Conservation (phyloP, 2,113 vertebrate genomes). For the Galemys pyrenaicus region DNA sequence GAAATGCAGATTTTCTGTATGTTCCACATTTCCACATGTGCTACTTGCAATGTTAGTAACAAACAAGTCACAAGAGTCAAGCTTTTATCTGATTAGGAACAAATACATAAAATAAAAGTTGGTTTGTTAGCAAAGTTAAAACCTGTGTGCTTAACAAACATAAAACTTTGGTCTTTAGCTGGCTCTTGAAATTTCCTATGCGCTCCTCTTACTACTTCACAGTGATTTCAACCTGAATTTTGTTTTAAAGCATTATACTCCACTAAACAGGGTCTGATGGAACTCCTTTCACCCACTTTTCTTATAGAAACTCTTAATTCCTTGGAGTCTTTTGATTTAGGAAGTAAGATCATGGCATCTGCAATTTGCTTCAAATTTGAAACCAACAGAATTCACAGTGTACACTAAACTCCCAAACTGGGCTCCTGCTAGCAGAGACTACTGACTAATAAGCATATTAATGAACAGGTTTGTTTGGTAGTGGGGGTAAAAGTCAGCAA, state of each 20-base stretch:
- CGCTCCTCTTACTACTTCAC: not conserved
- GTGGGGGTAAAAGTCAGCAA: not conserved
- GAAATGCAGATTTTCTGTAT: slow-evolving; percentile 7
- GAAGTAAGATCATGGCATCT: not conserved
- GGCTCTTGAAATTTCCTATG: not conserved
- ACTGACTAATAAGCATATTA: not conserved
- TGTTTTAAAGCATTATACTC: not conserved
- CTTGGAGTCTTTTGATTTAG: not conserved
- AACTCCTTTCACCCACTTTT: not conserved
- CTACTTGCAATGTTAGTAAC: not conserved
- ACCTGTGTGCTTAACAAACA: not conserved
- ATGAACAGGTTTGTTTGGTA: not conserved
- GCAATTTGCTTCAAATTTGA: not conserved
- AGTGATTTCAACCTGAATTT: not conserved
- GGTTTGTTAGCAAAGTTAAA: not conserved
- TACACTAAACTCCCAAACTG: not conserved
- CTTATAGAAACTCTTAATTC: not conserved
- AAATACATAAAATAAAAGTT: not conserved
- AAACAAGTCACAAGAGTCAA: not conserved
- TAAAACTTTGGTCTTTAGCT: not conserved
- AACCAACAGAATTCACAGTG: not conserved
- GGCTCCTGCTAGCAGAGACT: not conserved
- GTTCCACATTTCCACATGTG: slow-evolving; percentile 13
- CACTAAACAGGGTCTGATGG: not conserved
- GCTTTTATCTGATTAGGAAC: not conserved